Percentiles rank a stretch among this genome's conserved stretches.
Conservation (phyloP, 2,888 invertebrate species). For the Phengaris alcon region DNA sequence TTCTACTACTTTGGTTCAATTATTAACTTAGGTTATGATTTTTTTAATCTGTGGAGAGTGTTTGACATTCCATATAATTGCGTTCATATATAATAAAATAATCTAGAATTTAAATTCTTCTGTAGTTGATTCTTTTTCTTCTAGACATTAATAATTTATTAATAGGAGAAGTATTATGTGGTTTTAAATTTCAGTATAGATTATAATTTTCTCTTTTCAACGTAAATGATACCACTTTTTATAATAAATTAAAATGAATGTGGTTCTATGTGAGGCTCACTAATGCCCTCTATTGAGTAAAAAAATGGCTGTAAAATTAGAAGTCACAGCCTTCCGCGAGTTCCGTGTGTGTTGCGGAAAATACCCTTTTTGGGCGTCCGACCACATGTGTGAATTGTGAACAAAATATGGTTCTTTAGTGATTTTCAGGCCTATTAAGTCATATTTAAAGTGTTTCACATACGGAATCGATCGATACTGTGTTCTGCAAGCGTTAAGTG, state of each 20-base stretch:
- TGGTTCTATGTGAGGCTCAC: constrained; percentile 45
- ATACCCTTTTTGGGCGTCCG: constrained; percentile 84
- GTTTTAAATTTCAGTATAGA: not conserved
- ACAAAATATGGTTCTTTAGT: constrained; percentile 74
- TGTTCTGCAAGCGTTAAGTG: constrained; percentile 62
- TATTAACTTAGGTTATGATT: constrained; percentile 22
- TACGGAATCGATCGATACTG: constrained; percentile 57
- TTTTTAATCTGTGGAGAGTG: constrained; percentile 19
- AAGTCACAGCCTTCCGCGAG: constrained; percentile 77
- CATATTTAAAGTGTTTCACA: constrained; percentile 58
- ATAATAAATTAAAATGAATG: constrained; percentile 51
- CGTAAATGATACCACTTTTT: constrained; percentile 26
- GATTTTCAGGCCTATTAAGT: constrained; percentile 60
- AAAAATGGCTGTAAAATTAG: constrained; percentile 70
- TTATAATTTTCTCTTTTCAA: not conserved
- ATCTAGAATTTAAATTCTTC: not conserved
- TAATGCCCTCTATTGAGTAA: constrained; percentile 68
- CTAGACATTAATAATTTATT: not conserved
- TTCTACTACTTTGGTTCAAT: not conserved
- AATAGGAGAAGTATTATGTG: not conserved
- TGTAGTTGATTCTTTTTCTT: not conserved
- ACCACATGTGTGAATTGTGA: constrained; percentile 82
- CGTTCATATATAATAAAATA: constrained; percentile 6
- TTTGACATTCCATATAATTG: not conserved
- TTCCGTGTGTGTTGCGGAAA: constrained; percentile 80